A percentile compares a stretch with the other conserved stretches of the same genome.
phyloP scores from a whole-genome alignment of 2,797 vertebrate species.

The Oryzias sinensis region DNA sequence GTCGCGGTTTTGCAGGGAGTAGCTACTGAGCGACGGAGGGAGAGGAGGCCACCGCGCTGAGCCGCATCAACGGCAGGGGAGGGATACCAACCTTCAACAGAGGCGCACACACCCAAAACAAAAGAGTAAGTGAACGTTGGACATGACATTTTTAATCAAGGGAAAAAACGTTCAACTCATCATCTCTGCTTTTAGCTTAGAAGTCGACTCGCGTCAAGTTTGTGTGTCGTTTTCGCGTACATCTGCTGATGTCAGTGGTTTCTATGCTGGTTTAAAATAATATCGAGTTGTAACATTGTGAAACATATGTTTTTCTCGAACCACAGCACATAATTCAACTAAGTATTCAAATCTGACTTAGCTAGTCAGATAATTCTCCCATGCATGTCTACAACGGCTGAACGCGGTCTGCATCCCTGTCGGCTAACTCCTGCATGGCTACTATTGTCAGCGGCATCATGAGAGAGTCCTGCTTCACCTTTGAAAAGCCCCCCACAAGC shows the following conservation, averaged over 20 bases:
- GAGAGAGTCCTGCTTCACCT: constrained; percentile 55
- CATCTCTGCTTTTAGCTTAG: background rate
- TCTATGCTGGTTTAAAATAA: constrained; percentile 7
- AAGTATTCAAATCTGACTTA: background rate
- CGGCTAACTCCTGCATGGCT: constrained; percentile 47
- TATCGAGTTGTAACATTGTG: background rate
- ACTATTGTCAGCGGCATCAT: constrained; percentile 60
- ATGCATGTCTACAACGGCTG: constrained; percentile 21
- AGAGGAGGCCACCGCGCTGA: constrained; percentile 48
- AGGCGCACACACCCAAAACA: constrained; percentile 18
- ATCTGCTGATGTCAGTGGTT: constrained; percentile 26
- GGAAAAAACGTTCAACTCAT: background rate
- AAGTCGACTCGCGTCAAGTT: constrained; percentile 34
- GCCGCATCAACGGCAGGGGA: constrained; percentile 47
- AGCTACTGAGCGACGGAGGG: constrained; percentile 59
- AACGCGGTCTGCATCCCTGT: constrained; percentile 23
- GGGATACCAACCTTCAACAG: constrained; percentile 44
- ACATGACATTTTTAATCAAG: constrained; percentile 12
- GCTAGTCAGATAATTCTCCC: background rate
- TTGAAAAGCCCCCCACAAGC: constrained; percentile 36
- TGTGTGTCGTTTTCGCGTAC: constrained; percentile 16
- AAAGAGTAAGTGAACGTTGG: constrained; percentile 47
- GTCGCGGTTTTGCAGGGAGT: constrained; percentile 33
- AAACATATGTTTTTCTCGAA: background rate
- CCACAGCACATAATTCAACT: background rate